Base-by-base conservation (phyloP, 64 coral and sea anemone species). In the Stichodactyla helianthus region DNA sequence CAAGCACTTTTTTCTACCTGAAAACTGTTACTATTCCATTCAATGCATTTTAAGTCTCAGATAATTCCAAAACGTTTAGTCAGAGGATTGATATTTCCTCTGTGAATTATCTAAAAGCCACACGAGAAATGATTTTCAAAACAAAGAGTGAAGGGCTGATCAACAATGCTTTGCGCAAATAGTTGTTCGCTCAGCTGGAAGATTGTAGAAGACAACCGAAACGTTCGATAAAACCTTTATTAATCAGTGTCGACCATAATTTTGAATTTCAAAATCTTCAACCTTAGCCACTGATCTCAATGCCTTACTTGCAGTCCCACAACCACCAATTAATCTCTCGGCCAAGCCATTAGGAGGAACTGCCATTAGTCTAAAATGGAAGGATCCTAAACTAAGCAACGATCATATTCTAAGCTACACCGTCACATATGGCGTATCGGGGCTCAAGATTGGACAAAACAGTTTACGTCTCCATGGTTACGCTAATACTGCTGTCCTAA, bases 381-480 rank as follows among this genome's bases (percentile, higher is more conserved):
- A 52, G 53, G 78, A 81, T 15, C 78, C 78, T 81, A 81, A 52
- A 52, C 78, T 81, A 5, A 54, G 17, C 2, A 81, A 81, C 26
- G 78, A 81, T 81, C 50, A 51, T 8, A 81, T 81, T 9, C 78
- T 81, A 7, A 81, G 52, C 12, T 81, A 81, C 78, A 81, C 52
- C 6, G 12, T 81, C 52, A 81, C 78, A 0, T 81, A 81, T 50
- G 52, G 78, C 6, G 7, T 52, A 81, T 51, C 50, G 20, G 52
- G 52, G 6, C 68, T 74, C 9, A 20, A 51, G 10, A 6, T 52
- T 9, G 78, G 52, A 52, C 15, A 54, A 81, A 52, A 52, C 51
- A 81, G 78, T 20, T n/a, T 81, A 8, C 50, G 78, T 54, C 52
- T 81, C 16, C 17, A 81, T 52, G 78, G 78, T 54, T 81, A 81